Evolutionary conservation across 2,113 vertebrate species (phyloP), one percentile per base, ranked within the genome.

Genomic region (Prietella phreatophila): DNA sequence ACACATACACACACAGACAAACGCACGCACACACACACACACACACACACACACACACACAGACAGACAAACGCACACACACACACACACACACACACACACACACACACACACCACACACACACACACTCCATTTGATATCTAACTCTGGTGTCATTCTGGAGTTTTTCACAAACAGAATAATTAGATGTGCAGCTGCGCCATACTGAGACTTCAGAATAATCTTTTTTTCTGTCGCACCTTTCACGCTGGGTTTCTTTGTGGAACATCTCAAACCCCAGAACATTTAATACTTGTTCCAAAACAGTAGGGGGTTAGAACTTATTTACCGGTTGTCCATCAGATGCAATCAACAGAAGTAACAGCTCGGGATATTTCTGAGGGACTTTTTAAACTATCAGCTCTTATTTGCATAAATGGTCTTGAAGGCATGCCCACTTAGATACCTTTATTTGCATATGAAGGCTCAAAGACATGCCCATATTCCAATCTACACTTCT

Each of bases 91-190:
- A 36, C 39, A 4, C 76, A 55, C 76, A 30, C 78, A 33, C 78
- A 33, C 55, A 13, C 55, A n/a, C 55, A 36, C 39, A 4, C 76
- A 55, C 76, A 30, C 78, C n/a, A 33, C 78, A 33, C 55, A 13
- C 55, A 58, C 79, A 81, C 55, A 82, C 55, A 36, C 19, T 36
- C 79, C 55, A 60, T 30, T 19, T 82, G 79, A 82, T 60, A 58
- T 60, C 79, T 82, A 58, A 39, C 55, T 82, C 56, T 5, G 33
- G 30, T 60, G 10, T 39, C 55, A 39, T 10, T 36, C 53, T 58
- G 79, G 19, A 81, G 2, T 58, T 81, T 81, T 81, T 36, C 56
- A 82, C 55, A 82, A 60, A 82, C 55, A 82, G 80, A 60, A 82
- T 82, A 82, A 82, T 82, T 60, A 82, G 30, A 82, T 0, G 9